A percentile compares a stretch with the other conserved stretches of the same genome.
Evolutionary conservation across 2,113 vertebrate species (phyloP).

Genomic region (Tringa solitaria): DNA sequence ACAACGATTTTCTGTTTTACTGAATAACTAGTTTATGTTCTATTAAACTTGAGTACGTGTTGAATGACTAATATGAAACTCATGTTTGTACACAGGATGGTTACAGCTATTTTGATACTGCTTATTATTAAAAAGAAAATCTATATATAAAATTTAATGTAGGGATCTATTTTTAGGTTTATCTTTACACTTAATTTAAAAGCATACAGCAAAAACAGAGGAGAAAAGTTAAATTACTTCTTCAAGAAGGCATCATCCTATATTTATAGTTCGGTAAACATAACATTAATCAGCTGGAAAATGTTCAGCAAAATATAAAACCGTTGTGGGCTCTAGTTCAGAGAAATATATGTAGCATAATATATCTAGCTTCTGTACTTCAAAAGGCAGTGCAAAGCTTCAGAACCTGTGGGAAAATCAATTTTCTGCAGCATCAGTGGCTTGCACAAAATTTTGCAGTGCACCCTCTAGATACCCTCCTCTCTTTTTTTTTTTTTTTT

Average conservation of each 20-base stretch:
- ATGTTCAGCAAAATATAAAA: constrained; percentile 38
- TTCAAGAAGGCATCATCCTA: constrained; percentile 14
- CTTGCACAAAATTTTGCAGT: constrained; percentile 21
- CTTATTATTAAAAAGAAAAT: not conserved
- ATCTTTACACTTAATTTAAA: not conserved
- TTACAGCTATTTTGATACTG: not conserved
- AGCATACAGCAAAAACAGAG: not conserved
- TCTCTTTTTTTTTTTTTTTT: not conserved
- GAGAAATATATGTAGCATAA: constrained; percentile 47
- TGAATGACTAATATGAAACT: not conserved
- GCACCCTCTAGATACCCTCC: not conserved
- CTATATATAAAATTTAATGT: not conserved
- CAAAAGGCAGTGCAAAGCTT: constrained; percentile 53
- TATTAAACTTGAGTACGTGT: not conserved
- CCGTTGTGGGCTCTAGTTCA: constrained; percentile 7
- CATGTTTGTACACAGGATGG: not conserved
- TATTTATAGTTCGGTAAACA: constrained; percentile 54
- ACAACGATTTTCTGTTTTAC: not conserved
- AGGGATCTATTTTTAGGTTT: not conserved
- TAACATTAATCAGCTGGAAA: constrained; percentile 63
- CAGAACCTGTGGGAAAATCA: constrained; percentile 63
- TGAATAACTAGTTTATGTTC: not conserved
- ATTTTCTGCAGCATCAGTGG: constrained; percentile 46
- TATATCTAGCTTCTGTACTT: constrained; percentile 50
- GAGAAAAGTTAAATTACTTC: constrained; percentile 30